Base-by-base conservation (phyloP, 2,797 vertebrate genomes). In the Eupleurogrammus muticus region DNA sequence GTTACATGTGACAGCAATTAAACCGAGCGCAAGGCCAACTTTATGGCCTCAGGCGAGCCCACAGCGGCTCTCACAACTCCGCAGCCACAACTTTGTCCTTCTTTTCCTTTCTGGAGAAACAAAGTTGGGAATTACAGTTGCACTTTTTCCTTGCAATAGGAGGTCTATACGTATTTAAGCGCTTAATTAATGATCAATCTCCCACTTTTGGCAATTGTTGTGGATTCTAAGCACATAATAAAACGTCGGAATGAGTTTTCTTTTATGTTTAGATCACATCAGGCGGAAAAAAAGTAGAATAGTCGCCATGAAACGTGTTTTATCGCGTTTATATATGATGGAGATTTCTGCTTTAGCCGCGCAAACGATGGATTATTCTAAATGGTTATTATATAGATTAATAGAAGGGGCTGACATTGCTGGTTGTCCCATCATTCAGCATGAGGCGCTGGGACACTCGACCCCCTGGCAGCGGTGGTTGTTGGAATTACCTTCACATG, bases 1-100 rank as follows among this genome's bases (percentile, higher is more conserved):
- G 94, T 94, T 94, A 95, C 94, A 95, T 94, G 89, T 95, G 93
- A 92, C 90, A 93, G 90, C 92, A 95, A 94, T 95, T 95, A 94
- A 90, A 79, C 70, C 28, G 52, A 87, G 88, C 84, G 64, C 87
- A 69, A 92, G 92, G 92, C 87, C 92, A 93, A 87, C 79, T 87
- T 70, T 75, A 62, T 90, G 67, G 90, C 94, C 92, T 60, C 80
- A 3, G 89, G 93, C 88, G 34, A 76, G 75, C 68, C 55, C 53
- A 59, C 79, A 64, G 68, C 75, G 48, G 51, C 67, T 24, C 70
- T 76, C 85, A 46, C 83, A 75, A 75, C 62, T 54, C 49, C 73
- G 60, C 55, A 86, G 78, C 52, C 72, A 66, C 6, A 75, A 59
- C 53, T 74, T 66, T 49, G 75, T 75, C 69, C 67, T 63, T 87